Conservation (phyloP, 2,113 vertebrate species). For the Enhydra lutris region DNA sequence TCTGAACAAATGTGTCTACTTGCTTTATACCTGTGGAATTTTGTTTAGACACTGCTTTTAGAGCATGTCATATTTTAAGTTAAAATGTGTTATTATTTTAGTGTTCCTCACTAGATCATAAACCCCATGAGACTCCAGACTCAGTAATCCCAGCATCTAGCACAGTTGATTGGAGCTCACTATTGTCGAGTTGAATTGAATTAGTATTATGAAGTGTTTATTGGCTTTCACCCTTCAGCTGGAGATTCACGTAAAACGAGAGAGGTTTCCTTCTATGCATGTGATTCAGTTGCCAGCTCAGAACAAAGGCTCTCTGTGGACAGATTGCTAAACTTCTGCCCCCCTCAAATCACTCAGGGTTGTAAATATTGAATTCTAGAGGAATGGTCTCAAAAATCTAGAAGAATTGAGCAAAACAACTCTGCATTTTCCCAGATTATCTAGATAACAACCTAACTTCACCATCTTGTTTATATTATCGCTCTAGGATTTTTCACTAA, state of each 20-base stretch:
- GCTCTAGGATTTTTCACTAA: constrained; percentile 37
- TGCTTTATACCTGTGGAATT: background rate
- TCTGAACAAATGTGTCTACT: background rate
- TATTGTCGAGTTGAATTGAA: background rate
- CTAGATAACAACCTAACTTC: constrained; percentile 49
- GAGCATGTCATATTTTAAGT: background rate
- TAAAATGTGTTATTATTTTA: background rate
- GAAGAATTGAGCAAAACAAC: background rate
- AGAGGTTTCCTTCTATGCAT: background rate
- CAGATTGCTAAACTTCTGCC: constrained; percentile 7
- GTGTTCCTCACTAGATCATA: background rate
- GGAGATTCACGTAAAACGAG: constrained; percentile 7
- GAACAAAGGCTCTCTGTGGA: constrained; percentile 4
- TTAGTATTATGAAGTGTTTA: background rate
- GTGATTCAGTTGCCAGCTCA: background rate
- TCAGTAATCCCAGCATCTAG: background rate
- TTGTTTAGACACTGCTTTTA: constrained; percentile 10
- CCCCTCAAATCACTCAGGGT: background rate
- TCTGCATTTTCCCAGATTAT: constrained; percentile 18
- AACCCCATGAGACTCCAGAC: background rate
- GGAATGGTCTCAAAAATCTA: background rate
- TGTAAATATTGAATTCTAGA: constrained; percentile 17
- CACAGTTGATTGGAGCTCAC: background rate
- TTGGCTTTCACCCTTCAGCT: background rate
- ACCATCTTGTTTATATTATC: background rate